A percentile compares a stretch with the other conserved stretches of the same genome.
phyloP scores from a whole-genome alignment of 2,113 vertebrate genomes.

The Crocuta crocuta region DNA sequence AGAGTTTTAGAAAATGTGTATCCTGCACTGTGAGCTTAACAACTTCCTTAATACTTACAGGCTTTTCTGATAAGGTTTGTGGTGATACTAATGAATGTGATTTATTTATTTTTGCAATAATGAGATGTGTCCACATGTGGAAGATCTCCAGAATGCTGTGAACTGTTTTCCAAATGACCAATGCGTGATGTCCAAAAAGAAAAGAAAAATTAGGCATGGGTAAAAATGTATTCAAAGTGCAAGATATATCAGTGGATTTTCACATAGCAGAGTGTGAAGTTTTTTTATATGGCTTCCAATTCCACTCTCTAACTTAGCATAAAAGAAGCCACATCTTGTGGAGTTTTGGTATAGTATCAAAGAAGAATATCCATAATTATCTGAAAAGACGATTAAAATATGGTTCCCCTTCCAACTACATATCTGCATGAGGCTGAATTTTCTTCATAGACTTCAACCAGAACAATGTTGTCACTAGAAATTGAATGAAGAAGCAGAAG shows the following conservation, averaged over 20 bases:
- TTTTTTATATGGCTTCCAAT: background rate
- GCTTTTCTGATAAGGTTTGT: background rate
- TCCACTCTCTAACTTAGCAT: background rate
- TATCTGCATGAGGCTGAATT: background rate
- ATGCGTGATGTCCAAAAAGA: background rate
- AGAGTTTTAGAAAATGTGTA: background rate
- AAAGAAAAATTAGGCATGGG: background rate
- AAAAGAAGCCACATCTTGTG: background rate
- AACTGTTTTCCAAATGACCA: background rate
- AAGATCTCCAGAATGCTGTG: background rate
- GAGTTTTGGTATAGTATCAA: slow-evolving; percentile 59
- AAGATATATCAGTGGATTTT: background rate
- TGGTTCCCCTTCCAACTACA: background rate
- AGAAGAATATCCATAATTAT: background rate
- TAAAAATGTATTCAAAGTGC: background rate
- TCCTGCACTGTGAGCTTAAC: background rate
- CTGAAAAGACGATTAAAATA: background rate
- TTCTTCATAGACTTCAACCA: background rate
- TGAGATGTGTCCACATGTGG: background rate
- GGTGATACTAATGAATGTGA: background rate
- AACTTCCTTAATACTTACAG: background rate
- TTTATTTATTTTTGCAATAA: background rate
- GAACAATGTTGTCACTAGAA: background rate
- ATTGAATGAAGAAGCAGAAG: background rate
- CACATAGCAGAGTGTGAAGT: background rate